These are phyloP conservation scores for Calameuta idolon DNA, from an alignment of 2,888 invertebrate genomes.

Conservation along the genomic window DNA sequence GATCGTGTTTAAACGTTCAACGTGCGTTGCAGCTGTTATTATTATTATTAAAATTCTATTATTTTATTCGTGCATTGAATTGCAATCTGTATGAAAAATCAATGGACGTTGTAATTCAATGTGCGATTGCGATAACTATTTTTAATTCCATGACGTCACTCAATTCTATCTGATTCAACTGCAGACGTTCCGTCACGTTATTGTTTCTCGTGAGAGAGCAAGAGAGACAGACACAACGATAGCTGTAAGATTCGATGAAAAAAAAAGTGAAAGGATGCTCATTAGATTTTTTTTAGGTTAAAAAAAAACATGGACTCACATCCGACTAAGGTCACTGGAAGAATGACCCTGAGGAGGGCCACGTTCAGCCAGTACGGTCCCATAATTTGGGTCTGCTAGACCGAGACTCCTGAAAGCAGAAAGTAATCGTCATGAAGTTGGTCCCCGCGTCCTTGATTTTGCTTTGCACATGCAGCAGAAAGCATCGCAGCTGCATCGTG, in stretches of 20 bases:
- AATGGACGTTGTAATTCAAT: not conserved
- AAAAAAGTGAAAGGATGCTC: not conserved
- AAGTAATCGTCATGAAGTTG: not conserved
- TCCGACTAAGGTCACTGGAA: constrained; percentile 69
- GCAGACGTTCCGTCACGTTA: not conserved
- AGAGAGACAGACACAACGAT: not conserved
- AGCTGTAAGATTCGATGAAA: too few species aligned
- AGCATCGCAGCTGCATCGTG: not conserved
- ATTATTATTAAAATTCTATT: not conserved
- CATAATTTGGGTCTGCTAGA: constrained; percentile 57
- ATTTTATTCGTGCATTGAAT: not conserved
- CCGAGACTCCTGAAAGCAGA: constrained; percentile 46
- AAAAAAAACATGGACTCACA: constrained; percentile 66
- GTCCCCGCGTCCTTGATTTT: too few species aligned
- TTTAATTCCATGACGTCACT: not conserved
- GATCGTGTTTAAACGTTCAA: not conserved
- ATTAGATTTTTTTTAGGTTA: not conserved
- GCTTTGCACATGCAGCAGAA: not conserved
- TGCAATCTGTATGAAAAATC: not conserved
- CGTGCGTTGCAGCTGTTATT: not conserved
- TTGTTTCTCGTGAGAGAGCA: not conserved
- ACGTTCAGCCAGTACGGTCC: constrained; percentile 67
- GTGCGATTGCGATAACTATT: not conserved
- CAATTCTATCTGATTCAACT: not conserved
- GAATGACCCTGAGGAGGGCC: constrained; percentile 68